Conservation (phyloP, 2,113 vertebrate genomes). For the Ariopsis seemanni region DNA sequence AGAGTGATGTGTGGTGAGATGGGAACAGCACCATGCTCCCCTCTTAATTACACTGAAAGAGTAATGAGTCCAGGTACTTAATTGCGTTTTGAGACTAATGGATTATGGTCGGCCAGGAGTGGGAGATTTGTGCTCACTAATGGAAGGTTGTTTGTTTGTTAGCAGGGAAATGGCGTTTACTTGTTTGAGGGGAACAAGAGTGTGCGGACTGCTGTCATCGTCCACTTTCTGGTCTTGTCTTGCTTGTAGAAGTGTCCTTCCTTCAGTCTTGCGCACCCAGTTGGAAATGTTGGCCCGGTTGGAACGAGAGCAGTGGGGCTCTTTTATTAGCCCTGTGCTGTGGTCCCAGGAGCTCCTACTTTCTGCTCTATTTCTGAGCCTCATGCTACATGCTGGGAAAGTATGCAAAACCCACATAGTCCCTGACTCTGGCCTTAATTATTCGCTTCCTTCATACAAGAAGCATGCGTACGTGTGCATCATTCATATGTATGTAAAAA, state of each 20-base stretch:
- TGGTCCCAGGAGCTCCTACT: slow-evolving; percentile 70
- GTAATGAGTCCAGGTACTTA: not conserved
- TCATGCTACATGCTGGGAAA: slow-evolving; percentile 70
- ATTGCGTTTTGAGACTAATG: slow-evolving; percentile 15
- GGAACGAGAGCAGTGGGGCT: slow-evolving; percentile 76
- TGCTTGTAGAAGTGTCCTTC: slow-evolving; percentile 16
- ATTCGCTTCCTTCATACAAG: slow-evolving; percentile 24
- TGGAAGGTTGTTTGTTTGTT: slow-evolving; percentile 13
- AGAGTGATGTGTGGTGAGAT: not conserved
- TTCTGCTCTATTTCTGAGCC: slow-evolving; percentile 73
- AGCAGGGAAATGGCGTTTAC: not conserved
- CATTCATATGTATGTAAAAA: too few relatives aligned
- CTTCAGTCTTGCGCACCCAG: slow-evolving; percentile 40
- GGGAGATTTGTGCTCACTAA: not conserved
- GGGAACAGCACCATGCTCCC: not conserved
- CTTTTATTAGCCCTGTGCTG: slow-evolving; percentile 75
- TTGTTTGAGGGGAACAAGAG: not conserved
- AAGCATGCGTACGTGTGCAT: too few relatives aligned
- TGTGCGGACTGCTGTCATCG: not conserved
- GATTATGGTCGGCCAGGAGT: not conserved
- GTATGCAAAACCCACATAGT: slow-evolving; percentile 53
- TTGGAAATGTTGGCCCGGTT: slow-evolving; percentile 66
- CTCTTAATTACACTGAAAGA: slow-evolving; percentile 3
- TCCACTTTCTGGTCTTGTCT: slow-evolving; percentile 39
- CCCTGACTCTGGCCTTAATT: slow-evolving; percentile 45